Evolutionary conservation across 1,140 invertebrate species (phyloP).

Genomic region (Campoletis sonorensis): DNA sequence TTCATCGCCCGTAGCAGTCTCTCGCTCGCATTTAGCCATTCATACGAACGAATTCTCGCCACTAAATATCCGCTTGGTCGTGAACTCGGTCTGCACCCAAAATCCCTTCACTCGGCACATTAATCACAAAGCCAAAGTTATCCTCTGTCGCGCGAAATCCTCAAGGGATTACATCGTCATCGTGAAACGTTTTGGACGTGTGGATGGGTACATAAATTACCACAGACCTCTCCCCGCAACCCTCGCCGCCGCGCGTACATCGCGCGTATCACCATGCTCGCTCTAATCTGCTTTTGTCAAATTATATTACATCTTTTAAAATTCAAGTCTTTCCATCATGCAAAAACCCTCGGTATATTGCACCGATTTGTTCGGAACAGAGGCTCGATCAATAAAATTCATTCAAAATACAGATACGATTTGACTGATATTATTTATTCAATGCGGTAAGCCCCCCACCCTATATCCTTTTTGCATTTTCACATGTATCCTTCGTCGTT

Average conservation of each 20-base stretch:
- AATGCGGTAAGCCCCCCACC: too few species aligned
- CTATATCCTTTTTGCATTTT: too few species aligned
- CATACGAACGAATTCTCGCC: not conserved
- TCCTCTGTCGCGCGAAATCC: conserved; percentile 27
- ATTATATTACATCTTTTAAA: not conserved
- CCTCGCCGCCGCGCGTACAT: not conserved
- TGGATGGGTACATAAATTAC: conserved; percentile 26
- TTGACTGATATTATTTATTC: too few species aligned
- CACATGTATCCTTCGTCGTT: too few species aligned
- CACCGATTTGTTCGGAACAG: too few species aligned
- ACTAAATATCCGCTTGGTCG: not conserved
- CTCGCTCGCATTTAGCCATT: too few species aligned
- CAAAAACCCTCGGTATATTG: too few species aligned
- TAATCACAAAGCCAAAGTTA: conserved; percentile 30
- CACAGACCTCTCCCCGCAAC: not conserved
- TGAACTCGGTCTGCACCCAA: not conserved
- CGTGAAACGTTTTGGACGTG: conserved; percentile 28
- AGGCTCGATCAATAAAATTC: too few species aligned
- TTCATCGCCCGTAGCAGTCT: too few species aligned
- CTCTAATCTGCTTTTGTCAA: not conserved
- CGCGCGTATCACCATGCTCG: not conserved
- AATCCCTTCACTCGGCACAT: conserved; percentile 11
- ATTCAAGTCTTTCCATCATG: too few species aligned
- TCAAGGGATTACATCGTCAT: conserved; percentile 36
- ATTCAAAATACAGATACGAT: too few species aligned